Evolutionary conservation across 92 coral and sea anemone species (phyloP).

Genomic region (Porites rus): DNA sequence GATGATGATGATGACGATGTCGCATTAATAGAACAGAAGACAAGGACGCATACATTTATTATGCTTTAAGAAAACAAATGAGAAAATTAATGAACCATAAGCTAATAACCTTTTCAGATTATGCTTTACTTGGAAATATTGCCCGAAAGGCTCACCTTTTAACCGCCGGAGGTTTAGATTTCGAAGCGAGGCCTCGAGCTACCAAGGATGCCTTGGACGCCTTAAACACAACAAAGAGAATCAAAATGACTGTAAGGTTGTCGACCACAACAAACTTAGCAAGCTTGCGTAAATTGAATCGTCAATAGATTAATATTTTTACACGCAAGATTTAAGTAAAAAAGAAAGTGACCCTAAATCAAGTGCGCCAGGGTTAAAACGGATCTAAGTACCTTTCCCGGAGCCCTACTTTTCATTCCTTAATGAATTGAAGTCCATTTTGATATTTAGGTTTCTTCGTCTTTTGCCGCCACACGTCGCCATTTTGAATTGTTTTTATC

Average conservation of each 20-base stretch:
- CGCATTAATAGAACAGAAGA: too few species aligned
- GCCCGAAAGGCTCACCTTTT: slow-evolving; percentile 40
- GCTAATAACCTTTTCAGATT: neutral
- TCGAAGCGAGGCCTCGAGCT: slow-evolving; percentile 93
- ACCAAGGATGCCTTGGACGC: slow-evolving; percentile 96
- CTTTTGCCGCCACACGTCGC: slow-evolving; percentile 27
- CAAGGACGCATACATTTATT: too few species aligned
- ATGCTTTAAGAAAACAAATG: too few species aligned
- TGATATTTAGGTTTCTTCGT: neutral
- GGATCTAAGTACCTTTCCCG: slow-evolving; percentile 25
- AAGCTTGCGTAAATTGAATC: neutral
- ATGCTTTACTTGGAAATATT: too few species aligned
- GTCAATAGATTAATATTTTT: too few species aligned
- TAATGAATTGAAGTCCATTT: neutral
- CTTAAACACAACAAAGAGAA: slow-evolving; percentile 43
- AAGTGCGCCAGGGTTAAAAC: neutral
- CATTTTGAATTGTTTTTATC: slow-evolving; percentile 22
- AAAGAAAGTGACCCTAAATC: too few species aligned
- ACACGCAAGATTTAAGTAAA: neutral
- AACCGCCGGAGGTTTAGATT: slow-evolving; percentile 49
- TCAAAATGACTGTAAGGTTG: neutral
- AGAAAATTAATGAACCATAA: neutral
- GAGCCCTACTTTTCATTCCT: slow-evolving; percentile 46
- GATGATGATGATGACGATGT: neutral
- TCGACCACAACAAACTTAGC: neutral